Evolutionary conservation across 1,140 invertebrate species (phyloP).

Genomic region (Drosophila virilis): DNA sequence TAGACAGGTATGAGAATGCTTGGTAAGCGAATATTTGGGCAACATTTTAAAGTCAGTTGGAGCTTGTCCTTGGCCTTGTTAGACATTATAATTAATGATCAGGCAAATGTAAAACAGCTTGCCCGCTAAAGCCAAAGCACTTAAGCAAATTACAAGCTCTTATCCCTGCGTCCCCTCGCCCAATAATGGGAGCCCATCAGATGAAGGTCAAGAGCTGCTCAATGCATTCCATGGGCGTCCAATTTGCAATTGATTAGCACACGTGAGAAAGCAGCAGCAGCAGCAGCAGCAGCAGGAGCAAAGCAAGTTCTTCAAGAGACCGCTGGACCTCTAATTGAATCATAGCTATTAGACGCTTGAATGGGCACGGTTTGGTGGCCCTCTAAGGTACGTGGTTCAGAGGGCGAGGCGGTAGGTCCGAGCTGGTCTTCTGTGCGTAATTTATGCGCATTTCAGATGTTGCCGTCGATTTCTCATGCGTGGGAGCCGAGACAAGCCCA

Average conservation of each 20-base stretch:
- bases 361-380: background rate
- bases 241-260: constrained; percentile 47
- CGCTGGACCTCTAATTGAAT: constrained; percentile 46
- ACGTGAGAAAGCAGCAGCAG: constrained; percentile 1
- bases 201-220: background rate
- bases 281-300: background rate
- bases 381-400: background rate
- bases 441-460: constrained; percentile 68
- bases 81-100: background rate
- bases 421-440: constrained; percentile 35
- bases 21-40: too few relatives aligned
- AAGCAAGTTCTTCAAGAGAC: background rate
- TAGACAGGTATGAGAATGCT: too few relatives aligned
- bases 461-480: constrained; percentile 40
- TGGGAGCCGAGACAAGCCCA: constrained; percentile 2
- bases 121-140: background rate
- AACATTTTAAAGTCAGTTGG: background rate
- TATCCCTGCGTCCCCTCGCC: background rate
- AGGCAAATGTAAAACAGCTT: too few relatives aligned
- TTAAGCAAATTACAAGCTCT: constrained; percentile 13
- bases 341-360: constrained; percentile 47
- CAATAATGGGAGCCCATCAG: too few relatives aligned
- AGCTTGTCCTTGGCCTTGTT: background rate
- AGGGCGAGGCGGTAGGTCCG: background rate
- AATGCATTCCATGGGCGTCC: background rate